A percentile compares a stretch with the other conserved stretches of the same genome.
These are phyloP conservation scores for Coregonus ussuriensis DNA, from an alignment of 2,797 vertebrate genomes.

Conservation along the genomic window DNA sequence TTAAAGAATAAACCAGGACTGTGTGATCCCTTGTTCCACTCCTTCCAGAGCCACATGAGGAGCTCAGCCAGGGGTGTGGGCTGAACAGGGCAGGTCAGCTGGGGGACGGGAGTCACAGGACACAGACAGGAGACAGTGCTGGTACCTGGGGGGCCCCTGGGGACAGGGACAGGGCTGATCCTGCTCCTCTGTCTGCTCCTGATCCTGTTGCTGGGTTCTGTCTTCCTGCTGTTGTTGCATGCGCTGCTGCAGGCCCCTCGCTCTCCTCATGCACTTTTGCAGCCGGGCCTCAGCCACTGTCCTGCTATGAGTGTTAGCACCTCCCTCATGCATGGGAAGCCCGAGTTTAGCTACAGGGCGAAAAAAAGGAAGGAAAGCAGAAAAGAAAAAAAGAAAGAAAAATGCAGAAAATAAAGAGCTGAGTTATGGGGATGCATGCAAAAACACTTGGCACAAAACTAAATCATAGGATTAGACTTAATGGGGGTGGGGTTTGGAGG, in stretches of 20 bases:
- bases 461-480: constrained; percentile 31
- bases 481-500: constrained; percentile 1
- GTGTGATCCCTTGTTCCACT: not conserved
- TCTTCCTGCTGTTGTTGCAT: constrained; percentile 87
- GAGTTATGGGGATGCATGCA: constrained; percentile 76
- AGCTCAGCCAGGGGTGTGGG: not conserved
- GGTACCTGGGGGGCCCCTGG: constrained; percentile 63
- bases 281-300: constrained; percentile 85
- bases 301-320: constrained; percentile 98
- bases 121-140: constrained; percentile 24
- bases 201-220: constrained; percentile 72
- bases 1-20: not conserved
- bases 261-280: constrained; percentile 98
- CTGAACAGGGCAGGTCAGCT: not conserved
- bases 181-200: constrained; percentile 37
- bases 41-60: not conserved
- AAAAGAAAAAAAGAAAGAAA: constrained; percentile 57
- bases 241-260: constrained; percentile 93
- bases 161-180: constrained; percentile 38
- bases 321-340: constrained; percentile 96
- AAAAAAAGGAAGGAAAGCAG: constrained; percentile 60
- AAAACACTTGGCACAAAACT: constrained; percentile 40
- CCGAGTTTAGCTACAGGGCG: constrained; percentile 83
- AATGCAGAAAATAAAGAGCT: constrained; percentile 69
- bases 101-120: not conserved